phyloP scores from a whole-genome alignment of 2,113 vertebrate genomes.

The Barbus barbus region DNA sequence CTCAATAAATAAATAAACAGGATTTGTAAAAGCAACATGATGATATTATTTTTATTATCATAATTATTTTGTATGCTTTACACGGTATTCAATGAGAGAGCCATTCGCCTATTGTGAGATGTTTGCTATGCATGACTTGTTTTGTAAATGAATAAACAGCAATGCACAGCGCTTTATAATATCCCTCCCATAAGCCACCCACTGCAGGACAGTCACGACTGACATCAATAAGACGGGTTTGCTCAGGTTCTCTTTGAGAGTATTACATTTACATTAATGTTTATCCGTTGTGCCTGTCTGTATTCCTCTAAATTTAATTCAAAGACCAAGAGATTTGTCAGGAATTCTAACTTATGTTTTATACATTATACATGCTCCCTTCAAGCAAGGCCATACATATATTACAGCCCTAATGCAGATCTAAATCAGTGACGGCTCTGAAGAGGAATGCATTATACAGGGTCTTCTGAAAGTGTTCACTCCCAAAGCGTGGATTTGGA shows the following conservation, averaged over 20 bases:
- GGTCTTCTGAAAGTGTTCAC: slow-evolving; percentile 22
- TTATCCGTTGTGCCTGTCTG: slow-evolving; percentile 57
- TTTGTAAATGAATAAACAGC: neutral
- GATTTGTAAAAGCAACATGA: neutral
- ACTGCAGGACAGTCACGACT: neutral
- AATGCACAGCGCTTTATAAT: neutral
- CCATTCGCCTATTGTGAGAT: neutral
- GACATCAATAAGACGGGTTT: slow-evolving; percentile 28
- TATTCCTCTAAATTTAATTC: slow-evolving; percentile 54
- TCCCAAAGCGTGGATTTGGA: neutral
- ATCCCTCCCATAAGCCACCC: no score
- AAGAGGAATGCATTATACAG: slow-evolving; percentile 20
- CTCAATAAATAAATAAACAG: neutral
- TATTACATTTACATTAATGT: slow-evolving; percentile 55
- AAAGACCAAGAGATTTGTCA: slow-evolving; percentile 56
- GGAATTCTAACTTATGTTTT: slow-evolving; percentile 60
- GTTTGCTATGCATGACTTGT: neutral
- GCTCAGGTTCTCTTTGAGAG: slow-evolving; percentile 41
- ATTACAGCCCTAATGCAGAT: slow-evolving; percentile 53
- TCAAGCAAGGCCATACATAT: slow-evolving; percentile 53
- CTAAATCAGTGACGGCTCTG: slow-evolving; percentile 43
- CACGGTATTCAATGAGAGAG: neutral
- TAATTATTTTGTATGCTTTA: neutral
- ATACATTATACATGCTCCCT: slow-evolving; percentile 58
- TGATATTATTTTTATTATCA: neutral